phyloP scores from a whole-genome alignment of 1,140 invertebrate species.

The Holotrichia oblita region DNA sequence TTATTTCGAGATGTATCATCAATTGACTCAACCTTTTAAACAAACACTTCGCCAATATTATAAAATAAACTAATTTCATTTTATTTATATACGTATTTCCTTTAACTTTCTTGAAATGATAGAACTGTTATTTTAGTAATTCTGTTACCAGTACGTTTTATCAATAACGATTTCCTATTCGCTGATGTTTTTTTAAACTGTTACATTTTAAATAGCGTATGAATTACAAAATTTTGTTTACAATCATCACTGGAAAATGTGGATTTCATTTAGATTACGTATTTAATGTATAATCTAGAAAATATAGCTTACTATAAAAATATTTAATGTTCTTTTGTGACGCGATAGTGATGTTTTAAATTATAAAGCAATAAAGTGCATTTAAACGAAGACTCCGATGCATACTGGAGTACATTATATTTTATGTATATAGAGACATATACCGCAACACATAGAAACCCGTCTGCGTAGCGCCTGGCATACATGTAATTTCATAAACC shows the following conservation, averaged over 20 bases:
- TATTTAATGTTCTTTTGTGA: background rate
- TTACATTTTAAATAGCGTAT: background rate
- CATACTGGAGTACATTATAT: background rate
- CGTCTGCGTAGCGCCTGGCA: background rate
- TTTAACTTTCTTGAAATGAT: background rate
- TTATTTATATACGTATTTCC: conserved; percentile 11
- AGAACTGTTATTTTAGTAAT: conserved; percentile 2
- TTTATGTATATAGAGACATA: background rate
- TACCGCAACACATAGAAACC: background rate
- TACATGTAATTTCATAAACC: conserved; percentile 40
- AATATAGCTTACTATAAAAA: background rate
- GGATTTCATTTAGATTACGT: background rate
- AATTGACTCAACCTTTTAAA: background rate
- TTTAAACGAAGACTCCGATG: background rate
- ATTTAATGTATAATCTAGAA: background rate
- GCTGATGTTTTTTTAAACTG: background rate
- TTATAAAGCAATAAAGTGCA: conserved; percentile 13
- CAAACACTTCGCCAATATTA: background rate
- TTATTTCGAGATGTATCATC: background rate
- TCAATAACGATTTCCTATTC: conserved; percentile 2
- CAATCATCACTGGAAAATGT: background rate
- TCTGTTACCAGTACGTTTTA: background rate
- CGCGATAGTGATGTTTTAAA: background rate
- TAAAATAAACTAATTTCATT: background rate
- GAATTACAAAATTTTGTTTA: background rate